Base-by-base conservation (phyloP, 2,797 vertebrate genomes). In the Periparus ater region DNA sequence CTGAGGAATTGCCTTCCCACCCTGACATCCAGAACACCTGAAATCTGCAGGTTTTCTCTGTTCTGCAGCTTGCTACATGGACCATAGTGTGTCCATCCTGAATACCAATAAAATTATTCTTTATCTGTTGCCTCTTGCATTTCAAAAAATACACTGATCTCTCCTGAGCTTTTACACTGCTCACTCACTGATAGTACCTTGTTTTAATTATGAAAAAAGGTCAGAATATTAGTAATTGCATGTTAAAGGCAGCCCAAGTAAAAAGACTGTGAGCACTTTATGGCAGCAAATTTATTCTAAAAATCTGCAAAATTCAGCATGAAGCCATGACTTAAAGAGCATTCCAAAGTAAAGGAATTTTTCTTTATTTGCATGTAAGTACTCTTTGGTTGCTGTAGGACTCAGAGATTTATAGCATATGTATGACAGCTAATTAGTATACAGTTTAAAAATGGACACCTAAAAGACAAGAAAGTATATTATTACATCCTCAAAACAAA, bases 361-460 rank as follows among this genome's bases (percentile, higher is more conserved):
- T 77, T 70, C 63, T 79, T 86, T 70, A n/a, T 67, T 87, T 93
- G 71, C 67, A 55, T 30, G 2, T 65, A 77, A 80, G 58, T 58
- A 88, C 25, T 38, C 45, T 68, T 85, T 54, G 83, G 74, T 68
- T 93, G 38, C 36, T 84, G 47, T 72, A 85, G 34, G 75, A 87
- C 13, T 25, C 23, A 71, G 65, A 88, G 81, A 94, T 92, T 91
- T 80, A 89, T 17, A 70, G 51, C 23, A 15, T 8, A 62, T 20
- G 4, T 57, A 53, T 78, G 76, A 88, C 84, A 93, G 67, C 61
- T 92, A 89, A 85, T 88, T 89, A 95, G 73, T 83, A 76, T 55
- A 55, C n/a, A 50, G 51, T 60, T 96, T 84, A 42, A 67, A 88
- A 96, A 72, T 10, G 11, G 88, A 74, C 67, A 86, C 23, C 18